Evolutionary conservation across 2,888 invertebrate species (phyloP).

Genomic region (Malachius bipustulatus): DNA sequence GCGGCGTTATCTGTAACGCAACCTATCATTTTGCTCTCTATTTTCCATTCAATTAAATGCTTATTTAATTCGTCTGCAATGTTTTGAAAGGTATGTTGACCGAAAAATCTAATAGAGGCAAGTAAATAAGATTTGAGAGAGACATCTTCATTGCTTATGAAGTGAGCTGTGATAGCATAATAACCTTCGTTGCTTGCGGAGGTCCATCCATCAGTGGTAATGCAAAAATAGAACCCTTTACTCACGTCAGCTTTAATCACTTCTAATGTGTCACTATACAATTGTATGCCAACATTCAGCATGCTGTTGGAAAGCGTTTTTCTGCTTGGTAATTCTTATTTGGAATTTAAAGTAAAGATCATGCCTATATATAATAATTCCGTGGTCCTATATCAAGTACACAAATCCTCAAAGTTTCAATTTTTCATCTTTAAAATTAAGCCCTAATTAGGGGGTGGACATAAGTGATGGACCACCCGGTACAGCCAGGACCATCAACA

Average conservation of each 20-base stretch:
- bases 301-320: constrained; percentile 5
- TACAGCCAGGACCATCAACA: no score
- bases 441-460: no score
- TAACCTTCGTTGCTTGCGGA: constrained; percentile 9
- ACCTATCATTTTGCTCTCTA: constrained; percentile 6
- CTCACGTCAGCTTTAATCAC: not conserved
- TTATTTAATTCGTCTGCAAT: constrained; percentile 6
- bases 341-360: constrained; percentile 5
- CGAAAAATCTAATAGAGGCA: constrained; percentile 4
- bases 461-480: no score
- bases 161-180: constrained; percentile 5
- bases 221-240: constrained; percentile 1
- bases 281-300: not conserved
- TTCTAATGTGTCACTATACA: constrained; percentile 8
- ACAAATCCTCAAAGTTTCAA: no score
- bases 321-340: constrained; percentile 8
- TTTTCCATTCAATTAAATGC: constrained; percentile 2
- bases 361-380: no score
- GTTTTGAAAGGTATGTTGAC: constrained; percentile 9
- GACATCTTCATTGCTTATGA: not conserved
- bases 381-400: no score
- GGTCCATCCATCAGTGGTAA: constrained; percentile 11
- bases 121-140: constrained; percentile 4
- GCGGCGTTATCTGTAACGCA: constrained; percentile 9
- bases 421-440: no score